A percentile compares a stretch with the other conserved stretches of the same genome.
Conservation (phyloP, 2,888 invertebrate genomes). For the Sarcophaga caerulescens region DNA sequence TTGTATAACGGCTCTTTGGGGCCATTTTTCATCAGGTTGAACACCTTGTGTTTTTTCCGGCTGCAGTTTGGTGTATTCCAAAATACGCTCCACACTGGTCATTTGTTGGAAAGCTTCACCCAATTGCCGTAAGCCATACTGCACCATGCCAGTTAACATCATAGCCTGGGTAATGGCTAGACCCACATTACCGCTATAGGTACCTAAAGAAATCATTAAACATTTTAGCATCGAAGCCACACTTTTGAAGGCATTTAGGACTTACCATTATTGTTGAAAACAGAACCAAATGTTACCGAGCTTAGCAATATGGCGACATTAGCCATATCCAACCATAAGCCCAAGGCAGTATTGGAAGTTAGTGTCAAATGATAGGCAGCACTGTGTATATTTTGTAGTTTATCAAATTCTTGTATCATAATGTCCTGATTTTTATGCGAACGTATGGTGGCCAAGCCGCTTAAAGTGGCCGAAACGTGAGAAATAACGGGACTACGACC, state of each 20-base stretch:
- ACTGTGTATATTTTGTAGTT: conserved; percentile 84
- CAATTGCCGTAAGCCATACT: conserved; percentile 86
- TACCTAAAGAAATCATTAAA: conserved; percentile 70
- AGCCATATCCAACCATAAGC: conserved; percentile 87
- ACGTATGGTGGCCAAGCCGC: conserved; percentile 93
- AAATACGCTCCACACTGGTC: conserved; percentile 88
- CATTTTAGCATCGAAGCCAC: not conserved
- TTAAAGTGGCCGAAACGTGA: conserved; percentile 91
- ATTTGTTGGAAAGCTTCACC: conserved; percentile 87
- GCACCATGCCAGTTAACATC: conserved; percentile 87
- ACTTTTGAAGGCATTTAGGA: not conserved
- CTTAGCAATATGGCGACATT: conserved; percentile 88
- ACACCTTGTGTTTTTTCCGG: conserved; percentile 82
- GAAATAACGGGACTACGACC: conserved; percentile 95
- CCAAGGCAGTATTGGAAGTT: conserved; percentile 84
- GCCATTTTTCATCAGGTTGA: conserved; percentile 85
- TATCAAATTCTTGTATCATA: conserved; percentile 89
- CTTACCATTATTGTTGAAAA: conserved; percentile 83
- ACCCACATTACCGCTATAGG: conserved; percentile 87
- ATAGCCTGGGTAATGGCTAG: conserved; percentile 86
- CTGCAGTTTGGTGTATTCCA: conserved; percentile 87
- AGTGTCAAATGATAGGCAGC: conserved; percentile 80
- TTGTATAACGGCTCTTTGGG: conserved; percentile 83
- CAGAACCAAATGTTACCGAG: conserved; percentile 84
- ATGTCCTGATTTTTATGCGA: conserved; percentile 87